Evolutionary conservation across 2,797 vertebrate species (phyloP).

Genomic region (Sarcoramphus papa): DNA sequence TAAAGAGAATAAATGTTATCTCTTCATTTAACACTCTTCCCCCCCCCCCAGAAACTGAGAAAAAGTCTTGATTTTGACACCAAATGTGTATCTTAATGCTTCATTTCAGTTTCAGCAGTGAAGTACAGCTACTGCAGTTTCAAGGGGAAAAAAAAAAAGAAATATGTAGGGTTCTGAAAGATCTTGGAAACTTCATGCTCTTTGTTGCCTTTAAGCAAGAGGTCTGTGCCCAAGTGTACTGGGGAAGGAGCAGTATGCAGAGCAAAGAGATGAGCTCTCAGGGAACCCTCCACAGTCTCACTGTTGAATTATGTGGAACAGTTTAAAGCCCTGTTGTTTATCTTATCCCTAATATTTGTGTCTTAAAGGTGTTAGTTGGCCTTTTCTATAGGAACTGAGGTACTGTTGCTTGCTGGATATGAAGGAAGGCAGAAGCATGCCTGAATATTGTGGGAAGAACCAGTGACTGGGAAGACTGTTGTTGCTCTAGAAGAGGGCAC

Average conservation of each 20-base stretch:
- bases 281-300: neutral
- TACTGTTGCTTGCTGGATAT: neutral
- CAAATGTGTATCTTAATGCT: neutral
- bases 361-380: neutral
- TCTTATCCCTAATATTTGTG: neutral
- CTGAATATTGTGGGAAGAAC: neutral
- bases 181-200: neutral
- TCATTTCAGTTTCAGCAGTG: neutral
- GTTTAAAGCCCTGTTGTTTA: neutral
- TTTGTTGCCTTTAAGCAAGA: neutral
- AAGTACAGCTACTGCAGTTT: neutral
- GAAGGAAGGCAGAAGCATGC: neutral
- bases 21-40: neutral
- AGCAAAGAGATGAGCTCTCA: neutral
- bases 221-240: neutral
- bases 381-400: neutral
- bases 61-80: neutral
- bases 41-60: neutral
- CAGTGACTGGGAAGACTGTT: neutral
- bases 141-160: rapidly evolving
- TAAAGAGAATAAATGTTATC: neutral
- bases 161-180: neutral
- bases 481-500: neutral
- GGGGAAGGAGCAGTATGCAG: neutral
- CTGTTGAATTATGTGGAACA: neutral